Conservation (phyloP, 2,888 invertebrate species). For the Bedellia somnulentella region DNA sequence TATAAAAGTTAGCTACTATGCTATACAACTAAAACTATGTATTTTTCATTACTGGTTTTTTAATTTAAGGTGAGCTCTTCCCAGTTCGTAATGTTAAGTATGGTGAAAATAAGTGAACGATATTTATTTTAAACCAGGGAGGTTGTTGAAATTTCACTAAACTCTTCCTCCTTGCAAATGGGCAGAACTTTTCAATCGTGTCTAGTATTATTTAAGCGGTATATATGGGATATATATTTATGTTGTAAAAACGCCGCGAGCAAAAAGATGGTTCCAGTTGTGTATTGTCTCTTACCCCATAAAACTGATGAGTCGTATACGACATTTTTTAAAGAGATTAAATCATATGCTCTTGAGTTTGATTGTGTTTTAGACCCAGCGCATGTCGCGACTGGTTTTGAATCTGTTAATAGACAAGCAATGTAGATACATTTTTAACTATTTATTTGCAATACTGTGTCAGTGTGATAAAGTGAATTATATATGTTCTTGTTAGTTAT, state of each 20-base stretch:
- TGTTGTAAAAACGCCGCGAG: background rate
- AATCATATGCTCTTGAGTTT: constrained; percentile 1
- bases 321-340: constrained; percentile 1
- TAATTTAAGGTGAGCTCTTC: too few species aligned
- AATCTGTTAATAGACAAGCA: too few species aligned
- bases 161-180: background rate
- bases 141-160: background rate
- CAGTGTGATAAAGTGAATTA: too few species aligned
- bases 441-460: too few species aligned
- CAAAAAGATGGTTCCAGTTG: constrained; percentile 1
- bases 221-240: background rate
- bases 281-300: background rate
- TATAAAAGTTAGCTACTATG: too few species aligned
- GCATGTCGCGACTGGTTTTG: constrained; percentile 5
- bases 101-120: background rate
- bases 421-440: too few species aligned
- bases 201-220: background rate
- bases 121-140: background rate
- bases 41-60: too few species aligned
- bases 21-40: too few species aligned
- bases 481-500: too few species aligned
- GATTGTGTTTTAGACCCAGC: background rate
- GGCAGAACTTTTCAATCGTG: background rate
- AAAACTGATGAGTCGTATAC: constrained; percentile 1
- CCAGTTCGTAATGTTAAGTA: background rate